These are phyloP conservation scores for Todus mexicanus DNA, from an alignment of 2,797 vertebrate genomes.

Conservation along the genomic window DNA sequence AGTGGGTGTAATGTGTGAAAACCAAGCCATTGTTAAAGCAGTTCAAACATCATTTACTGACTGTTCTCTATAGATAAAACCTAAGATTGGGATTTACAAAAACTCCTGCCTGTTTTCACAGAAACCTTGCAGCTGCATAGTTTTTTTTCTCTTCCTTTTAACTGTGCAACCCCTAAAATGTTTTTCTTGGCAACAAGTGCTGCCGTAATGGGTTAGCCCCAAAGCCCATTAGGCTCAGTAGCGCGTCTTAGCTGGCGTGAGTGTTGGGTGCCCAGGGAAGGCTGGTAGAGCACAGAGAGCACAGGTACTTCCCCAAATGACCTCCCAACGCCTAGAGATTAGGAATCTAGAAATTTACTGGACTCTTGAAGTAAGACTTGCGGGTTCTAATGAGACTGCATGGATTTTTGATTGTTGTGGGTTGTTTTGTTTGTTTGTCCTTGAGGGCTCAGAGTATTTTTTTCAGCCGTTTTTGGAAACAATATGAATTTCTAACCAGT, in stretches of 20 bases:
- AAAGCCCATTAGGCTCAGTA: not conserved
- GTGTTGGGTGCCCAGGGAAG: not conserved
- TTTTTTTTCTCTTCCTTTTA: not conserved
- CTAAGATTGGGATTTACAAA: not conserved
- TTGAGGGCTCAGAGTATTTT: not conserved
- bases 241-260: not conserved
- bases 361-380: not conserved
- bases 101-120: not conserved
- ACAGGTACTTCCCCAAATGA: not conserved
- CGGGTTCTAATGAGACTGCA: not conserved
- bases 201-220: not conserved
- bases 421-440: not conserved
- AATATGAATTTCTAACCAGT: not conserved
- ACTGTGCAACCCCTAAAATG: not conserved
- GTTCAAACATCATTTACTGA: not conserved
- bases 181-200: not conserved
- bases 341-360: not conserved
- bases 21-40: not conserved
- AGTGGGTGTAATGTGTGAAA: not conserved
- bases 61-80: not conserved
- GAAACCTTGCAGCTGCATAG: not conserved
- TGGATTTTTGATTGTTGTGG: too few species aligned
- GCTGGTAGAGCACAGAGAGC: not conserved
- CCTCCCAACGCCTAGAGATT: not conserved
- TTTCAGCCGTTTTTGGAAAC: not conserved